These are phyloP conservation scores for Nephrotoma flavescens DNA, from an alignment of 2,888 invertebrate species.

Conservation along the genomic window DNA sequence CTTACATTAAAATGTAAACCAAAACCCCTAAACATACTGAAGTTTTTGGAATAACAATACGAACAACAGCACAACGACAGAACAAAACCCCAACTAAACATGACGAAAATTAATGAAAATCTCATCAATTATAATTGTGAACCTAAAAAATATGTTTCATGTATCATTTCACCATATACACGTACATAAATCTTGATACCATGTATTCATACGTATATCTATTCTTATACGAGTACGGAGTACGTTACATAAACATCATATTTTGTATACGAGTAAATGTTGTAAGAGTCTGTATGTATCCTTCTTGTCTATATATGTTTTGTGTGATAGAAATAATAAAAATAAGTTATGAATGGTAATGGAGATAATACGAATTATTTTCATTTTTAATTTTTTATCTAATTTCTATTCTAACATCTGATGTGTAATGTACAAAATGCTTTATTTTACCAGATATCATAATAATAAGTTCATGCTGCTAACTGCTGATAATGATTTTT, in stretches of 20 bases:
- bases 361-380: neutral
- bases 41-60: no score
- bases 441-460: neutral
- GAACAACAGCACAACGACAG: neutral
- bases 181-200: neutral
- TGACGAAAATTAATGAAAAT: neutral
- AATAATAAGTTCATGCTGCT: neutral
- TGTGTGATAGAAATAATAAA: neutral
- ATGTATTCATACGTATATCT: neutral
- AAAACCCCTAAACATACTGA: no score
- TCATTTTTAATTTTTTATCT: neutral
- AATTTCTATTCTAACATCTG: neutral
- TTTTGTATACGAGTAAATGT: neutral
- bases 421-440: neutral
- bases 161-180: neutral
- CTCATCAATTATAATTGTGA: neutral
- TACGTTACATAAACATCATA: no score
- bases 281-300: neutral
- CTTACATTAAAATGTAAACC: no score
- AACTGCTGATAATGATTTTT: neutral
- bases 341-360: neutral
- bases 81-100: neutral
- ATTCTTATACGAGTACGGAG: neutral
- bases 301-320: neutral
- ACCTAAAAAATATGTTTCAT: neutral